These are phyloP conservation scores for Salvelinus fontinalis DNA, from an alignment of 2,113 vertebrate genomes.

Conservation along the genomic window DNA sequence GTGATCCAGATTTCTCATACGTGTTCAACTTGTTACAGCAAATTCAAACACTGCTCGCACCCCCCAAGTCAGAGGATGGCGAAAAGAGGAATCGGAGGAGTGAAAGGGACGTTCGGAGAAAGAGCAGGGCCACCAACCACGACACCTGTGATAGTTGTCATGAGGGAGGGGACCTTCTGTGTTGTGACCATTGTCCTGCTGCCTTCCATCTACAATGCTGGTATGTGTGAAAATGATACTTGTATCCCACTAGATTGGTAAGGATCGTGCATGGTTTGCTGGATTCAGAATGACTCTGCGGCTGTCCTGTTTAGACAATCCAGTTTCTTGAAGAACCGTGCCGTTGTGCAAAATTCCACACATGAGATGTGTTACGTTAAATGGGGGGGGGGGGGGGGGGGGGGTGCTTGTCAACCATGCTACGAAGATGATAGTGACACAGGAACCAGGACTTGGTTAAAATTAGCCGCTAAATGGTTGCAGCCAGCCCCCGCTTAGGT, in stretches of 20 bases:
- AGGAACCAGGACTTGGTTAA: neutral
- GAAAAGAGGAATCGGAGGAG: constrained; percentile 87
- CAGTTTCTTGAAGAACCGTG: too few species aligned
- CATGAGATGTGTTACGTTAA: too few species aligned
- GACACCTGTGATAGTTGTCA: constrained; percentile 97
- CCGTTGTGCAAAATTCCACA: too few species aligned
- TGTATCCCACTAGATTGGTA: neutral
- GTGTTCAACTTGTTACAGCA: constrained; percentile 73
- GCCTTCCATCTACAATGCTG: constrained; percentile 97
- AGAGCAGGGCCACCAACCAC: constrained; percentile 93
- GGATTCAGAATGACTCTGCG: too few species aligned
- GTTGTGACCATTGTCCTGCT: constrained; percentile 94
- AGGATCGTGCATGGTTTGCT: neutral
- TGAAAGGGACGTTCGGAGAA: constrained; percentile 88
- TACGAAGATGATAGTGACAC: too few species aligned
- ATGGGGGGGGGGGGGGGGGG: too few species aligned
- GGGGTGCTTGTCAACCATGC: too few species aligned
- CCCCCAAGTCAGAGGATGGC: constrained; percentile 85
- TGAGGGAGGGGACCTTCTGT: constrained; percentile 92
- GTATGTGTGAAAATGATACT: constrained; percentile 56
- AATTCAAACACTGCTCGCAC: constrained; percentile 93
- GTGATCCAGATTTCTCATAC: too few species aligned
- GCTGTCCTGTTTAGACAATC: too few species aligned
- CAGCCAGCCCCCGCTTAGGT: constrained; percentile 25
- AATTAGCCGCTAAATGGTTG: neutral